These are phyloP conservation scores for Gallinago nigripennis DNA, from an alignment of 2,797 vertebrate genomes.

Conservation along the genomic window DNA sequence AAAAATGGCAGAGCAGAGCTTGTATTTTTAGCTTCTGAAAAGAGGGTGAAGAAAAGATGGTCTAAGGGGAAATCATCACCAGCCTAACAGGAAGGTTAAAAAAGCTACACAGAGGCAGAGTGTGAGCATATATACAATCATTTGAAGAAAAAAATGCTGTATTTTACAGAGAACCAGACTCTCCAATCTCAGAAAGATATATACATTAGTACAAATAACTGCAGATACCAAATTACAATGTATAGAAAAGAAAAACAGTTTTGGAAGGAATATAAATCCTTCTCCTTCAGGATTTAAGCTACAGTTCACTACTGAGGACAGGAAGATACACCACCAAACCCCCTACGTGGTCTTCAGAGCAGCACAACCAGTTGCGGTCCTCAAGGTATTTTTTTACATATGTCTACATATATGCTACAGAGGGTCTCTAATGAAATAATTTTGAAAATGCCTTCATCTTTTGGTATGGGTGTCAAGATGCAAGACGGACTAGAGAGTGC, in stretches of 20 bases:
- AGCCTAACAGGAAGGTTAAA: slow-evolving; percentile 25
- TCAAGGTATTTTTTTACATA: background rate
- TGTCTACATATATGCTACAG: background rate
- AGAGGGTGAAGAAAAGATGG: slow-evolving; percentile 1
- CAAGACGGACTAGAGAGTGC: background rate
- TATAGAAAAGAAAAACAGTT: background rate
- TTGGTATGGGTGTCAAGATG: background rate
- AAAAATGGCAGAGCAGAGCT: background rate
- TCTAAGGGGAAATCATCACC: slow-evolving; percentile 38
- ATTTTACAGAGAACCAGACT: background rate
- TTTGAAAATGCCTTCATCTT: background rate
- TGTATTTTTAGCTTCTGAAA: slow-evolving; percentile 24
- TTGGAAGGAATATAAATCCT: background rate
- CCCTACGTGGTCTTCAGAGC: background rate
- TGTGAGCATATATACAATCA: background rate
- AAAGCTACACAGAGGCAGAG: background rate
- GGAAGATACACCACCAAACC: background rate
- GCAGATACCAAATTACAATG: background rate
- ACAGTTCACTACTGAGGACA: background rate
- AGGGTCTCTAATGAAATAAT: background rate
- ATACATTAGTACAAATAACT: background rate
- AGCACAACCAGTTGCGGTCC: background rate
- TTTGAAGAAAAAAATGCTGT: background rate
- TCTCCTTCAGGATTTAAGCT: background rate
- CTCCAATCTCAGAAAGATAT: background rate